These are phyloP conservation scores for Anarsia innoxiella DNA, from an alignment of 2,888 invertebrate genomes.

Conservation along the genomic window DNA sequence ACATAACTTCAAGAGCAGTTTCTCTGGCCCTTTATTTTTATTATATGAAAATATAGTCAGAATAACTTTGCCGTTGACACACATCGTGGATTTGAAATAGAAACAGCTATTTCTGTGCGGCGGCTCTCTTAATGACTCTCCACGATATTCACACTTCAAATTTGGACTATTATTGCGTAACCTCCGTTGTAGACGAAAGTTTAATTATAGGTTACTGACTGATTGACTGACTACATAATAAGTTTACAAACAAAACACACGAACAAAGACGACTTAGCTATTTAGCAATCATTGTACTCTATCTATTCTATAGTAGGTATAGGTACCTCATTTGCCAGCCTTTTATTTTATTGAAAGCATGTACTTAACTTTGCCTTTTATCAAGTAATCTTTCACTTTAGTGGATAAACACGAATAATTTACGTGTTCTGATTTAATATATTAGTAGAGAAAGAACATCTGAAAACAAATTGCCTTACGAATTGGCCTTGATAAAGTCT, in stretches of 20 bases:
- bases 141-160: conserved; percentile 48
- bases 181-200: too few relatives aligned
- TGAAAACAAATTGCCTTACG: conserved; percentile 26
- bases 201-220: too few relatives aligned
- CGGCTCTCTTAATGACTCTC: conserved; percentile 55
- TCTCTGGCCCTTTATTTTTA: conserved; percentile 10
- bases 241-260: too few relatives aligned
- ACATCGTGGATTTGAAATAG: conserved; percentile 57
- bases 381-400: too few relatives aligned
- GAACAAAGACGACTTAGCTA: too few relatives aligned
- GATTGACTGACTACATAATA: too few relatives aligned
- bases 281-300: too few relatives aligned
- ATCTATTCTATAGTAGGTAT: too few relatives aligned
- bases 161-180: conserved; percentile 46
- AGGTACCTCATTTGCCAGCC: too few relatives aligned
- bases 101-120: conserved; percentile 54
- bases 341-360: too few relatives aligned
- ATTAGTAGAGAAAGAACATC: conserved; percentile 22
- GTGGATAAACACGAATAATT: conserved; percentile 13
- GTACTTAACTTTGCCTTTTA: too few relatives aligned
- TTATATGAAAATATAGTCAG: conserved; percentile 20
- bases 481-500: conserved; percentile 18
- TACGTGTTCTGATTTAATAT: conserved; percentile 23
- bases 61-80: conserved; percentile 63
- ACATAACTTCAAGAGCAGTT: conserved; percentile 3